These are phyloP conservation scores for Oligia strigilis DNA, from an alignment of 2,888 invertebrate species.

Conservation along the genomic window DNA sequence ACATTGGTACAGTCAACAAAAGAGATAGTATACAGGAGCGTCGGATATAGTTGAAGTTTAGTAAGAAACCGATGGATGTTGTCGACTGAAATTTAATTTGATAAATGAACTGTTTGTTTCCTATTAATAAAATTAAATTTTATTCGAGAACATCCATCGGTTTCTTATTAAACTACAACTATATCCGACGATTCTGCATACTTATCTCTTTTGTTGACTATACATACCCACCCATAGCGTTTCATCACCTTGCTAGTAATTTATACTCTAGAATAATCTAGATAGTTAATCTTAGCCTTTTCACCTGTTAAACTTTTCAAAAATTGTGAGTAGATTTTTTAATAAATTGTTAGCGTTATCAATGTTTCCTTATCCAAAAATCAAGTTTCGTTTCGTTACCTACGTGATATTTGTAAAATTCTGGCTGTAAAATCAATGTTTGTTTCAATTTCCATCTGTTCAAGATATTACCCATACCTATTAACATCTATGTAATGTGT, in stretches of 20 bases:
- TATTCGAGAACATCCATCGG: too few species aligned
- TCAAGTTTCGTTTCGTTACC: neutral
- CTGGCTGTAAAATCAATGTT: neutral
- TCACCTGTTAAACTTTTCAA: slow-evolving; percentile 42
- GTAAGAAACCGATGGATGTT: too few species aligned
- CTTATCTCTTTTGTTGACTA: too few species aligned
- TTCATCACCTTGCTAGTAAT: slow-evolving; percentile 57
- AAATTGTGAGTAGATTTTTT: neutral
- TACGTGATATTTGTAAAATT: neutral
- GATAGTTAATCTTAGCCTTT: slow-evolving; percentile 43
- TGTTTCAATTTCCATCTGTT: neutral
- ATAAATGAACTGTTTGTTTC: too few species aligned
- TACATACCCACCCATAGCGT: slow-evolving; percentile 10
- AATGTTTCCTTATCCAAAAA: neutral
- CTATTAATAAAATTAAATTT: too few species aligned
- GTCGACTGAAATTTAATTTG: too few species aligned
- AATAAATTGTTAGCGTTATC: neutral
- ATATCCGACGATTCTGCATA: too few species aligned
- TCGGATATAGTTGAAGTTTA: too few species aligned
- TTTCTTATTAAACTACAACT: too few species aligned
- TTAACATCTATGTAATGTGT: slow-evolving; percentile 38
- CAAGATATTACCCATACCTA: neutral
- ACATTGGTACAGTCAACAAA: neutral
- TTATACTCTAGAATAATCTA: slow-evolving; percentile 64
- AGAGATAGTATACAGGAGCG: too few species aligned